Evolutionary conservation across 2,797 vertebrate species (phyloP).

Genomic region (Loriculus beryllinus): DNA sequence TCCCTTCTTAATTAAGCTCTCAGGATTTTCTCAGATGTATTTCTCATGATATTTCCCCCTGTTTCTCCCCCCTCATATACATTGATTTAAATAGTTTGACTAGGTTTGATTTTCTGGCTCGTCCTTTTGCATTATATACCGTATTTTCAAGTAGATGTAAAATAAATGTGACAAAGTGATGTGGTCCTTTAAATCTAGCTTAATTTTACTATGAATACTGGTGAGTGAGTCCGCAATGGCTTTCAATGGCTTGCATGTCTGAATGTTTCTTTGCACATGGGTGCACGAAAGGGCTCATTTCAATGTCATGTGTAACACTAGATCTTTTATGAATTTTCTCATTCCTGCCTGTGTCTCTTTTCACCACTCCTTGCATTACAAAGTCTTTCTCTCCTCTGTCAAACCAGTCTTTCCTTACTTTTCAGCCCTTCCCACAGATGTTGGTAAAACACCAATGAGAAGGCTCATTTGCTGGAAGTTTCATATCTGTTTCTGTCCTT

Average conservation of each 20-base stretch:
- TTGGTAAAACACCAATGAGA: neutral
- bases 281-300: neutral
- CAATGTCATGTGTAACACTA: fast-evolving
- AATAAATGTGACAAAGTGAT: neutral
- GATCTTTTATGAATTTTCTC: neutral
- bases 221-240: neutral
- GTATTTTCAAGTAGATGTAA: neutral
- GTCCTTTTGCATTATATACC: neutral
- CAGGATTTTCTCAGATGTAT: neutral
- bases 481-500: fast-evolving
- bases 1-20: neutral
- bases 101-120: neutral
- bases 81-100: neutral
- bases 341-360: neutral
- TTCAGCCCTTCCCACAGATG: neutral
- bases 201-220: neutral
- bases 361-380: fast-evolving
- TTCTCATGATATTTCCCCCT: neutral
- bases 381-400: neutral
- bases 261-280: neutral
- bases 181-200: neutral
- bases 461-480: fast-evolving
- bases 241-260: fast-evolving
- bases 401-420: neutral
- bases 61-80: too few species aligned